Base-by-base conservation (phyloP, 1,140 invertebrate genomes). In the Maconellicoccus hirsutus region DNA sequence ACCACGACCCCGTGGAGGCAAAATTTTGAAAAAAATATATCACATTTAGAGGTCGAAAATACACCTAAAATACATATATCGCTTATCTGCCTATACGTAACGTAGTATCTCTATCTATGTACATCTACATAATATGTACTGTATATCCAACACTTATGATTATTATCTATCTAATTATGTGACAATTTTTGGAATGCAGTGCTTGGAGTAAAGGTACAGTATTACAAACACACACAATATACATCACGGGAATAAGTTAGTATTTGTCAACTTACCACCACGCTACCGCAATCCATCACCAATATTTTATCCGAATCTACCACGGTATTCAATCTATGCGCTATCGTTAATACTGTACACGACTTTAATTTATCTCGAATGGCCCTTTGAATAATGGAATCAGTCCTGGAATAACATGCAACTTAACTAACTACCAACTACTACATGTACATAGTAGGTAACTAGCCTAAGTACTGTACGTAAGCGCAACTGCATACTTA, bases 311-410 rank as follows among this genome's bases (percentile, higher is more conserved):
- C 88, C 42, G 84, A 85, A 74, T 87, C 85, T 81, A 86, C 86
- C 16, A 87, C 82, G 0, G 85, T 86, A 75, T 92, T 83, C 4
- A 93, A 78, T 27, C 91, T 82, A 79, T 92, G 90, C 23, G 89
- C 90, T 71, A 92, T 90, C 0, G 89, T 90, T 8, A 92, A 78
- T n/a, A 92, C 87, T 0, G 90, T 92, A 74, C 86, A 86, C 1
- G 81, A 76, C 1, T 77, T 77, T 73, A 87, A 87, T 74, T 84
- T 83, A 1, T 78, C 78, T 23, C 85, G 76, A 38, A 87, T 87
- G 0, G 86, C 86, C 61, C 79, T 77, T 75, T 87, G 85, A 52
- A 87, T 87, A 1, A 86, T 77, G 1, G 78, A 79, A 77, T 87
- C 85, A n/a, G 86, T 87, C 73, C 82, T 89, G n/a, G n/a, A n/a